phyloP scores from a whole-genome alignment of 2,113 vertebrate species.

The Lota lota region DNA sequence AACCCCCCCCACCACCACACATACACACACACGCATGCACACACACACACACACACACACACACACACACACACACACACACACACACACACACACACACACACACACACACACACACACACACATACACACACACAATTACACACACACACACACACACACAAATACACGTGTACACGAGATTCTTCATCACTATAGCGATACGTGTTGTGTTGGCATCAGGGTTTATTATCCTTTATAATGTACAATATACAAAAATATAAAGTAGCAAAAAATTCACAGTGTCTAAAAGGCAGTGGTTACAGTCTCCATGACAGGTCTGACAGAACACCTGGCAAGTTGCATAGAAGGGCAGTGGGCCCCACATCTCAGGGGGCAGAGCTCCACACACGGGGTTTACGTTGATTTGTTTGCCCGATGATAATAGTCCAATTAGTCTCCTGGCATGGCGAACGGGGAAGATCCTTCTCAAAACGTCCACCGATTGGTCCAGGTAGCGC shows the following conservation, averaged over 20 bases:
- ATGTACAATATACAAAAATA: conserved; percentile 98
- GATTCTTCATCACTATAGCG: neutral
- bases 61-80: no score
- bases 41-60: no score
- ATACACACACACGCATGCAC: no score
- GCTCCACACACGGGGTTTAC: conserved; percentile 27
- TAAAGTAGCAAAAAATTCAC: conserved; percentile 93
- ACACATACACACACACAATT: no score
- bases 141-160: neutral
- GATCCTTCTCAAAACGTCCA: neutral
- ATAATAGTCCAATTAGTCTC: no score
- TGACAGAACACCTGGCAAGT: conserved; percentile 83
- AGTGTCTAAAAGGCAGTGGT: conserved; percentile 96
- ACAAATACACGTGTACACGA: neutral
- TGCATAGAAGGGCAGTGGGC: conserved; percentile 88
- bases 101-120: no score
- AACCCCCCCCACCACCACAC: no score
- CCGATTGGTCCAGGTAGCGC: no score
- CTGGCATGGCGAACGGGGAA: neutral
- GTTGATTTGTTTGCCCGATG: no score
- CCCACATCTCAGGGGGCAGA: conserved; percentile 55
- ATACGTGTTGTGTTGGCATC: conserved; percentile 61
- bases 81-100: no score
- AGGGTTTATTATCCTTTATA: conserved; percentile 87
- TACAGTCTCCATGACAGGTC: conserved; percentile 87